phyloP scores from a whole-genome alignment of 2,888 invertebrate species.

The Diarsia mendica region DNA sequence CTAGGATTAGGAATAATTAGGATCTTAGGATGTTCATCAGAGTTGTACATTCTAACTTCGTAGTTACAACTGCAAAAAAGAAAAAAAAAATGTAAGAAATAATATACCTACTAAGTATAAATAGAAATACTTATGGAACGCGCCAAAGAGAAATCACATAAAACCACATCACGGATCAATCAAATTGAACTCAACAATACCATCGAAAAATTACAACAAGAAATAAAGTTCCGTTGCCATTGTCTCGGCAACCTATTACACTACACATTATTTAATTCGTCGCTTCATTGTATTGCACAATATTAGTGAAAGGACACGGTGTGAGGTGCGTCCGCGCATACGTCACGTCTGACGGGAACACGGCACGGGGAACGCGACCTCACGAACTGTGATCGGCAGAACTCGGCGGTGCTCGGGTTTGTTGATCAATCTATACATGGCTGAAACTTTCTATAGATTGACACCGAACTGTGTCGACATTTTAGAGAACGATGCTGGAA shows the following conservation, averaged over 20 bases:
- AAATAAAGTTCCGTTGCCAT: constrained; percentile 34
- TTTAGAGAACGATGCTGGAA: not conserved
- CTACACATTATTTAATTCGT: constrained; percentile 53
- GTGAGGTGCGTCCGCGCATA: constrained; percentile 63
- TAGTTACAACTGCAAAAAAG: not conserved
- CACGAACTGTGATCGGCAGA: constrained; percentile 58
- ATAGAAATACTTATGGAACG: not conserved
- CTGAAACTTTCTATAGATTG: constrained; percentile 47
- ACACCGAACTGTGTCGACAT: not conserved
- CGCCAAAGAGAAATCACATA: constrained; percentile 10
- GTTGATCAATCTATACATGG: constrained; percentile 45
- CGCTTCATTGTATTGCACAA: constrained; percentile 54
- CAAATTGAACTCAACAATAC: constrained; percentile 15
- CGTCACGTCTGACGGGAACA: constrained; percentile 66
- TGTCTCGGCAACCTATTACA: constrained; percentile 42
- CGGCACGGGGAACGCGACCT: constrained; percentile 57
- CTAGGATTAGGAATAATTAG: no score
- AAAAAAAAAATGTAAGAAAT: no score
- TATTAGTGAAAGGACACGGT: constrained; percentile 67
- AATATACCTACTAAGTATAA: no score
- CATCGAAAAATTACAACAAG: not conserved
- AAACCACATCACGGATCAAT: constrained; percentile 27
- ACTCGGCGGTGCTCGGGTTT: constrained; percentile 36
- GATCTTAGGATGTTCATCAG: not conserved
- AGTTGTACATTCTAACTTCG: not conserved